These are phyloP conservation scores for Molossus molossus DNA, from an alignment of 2,797 vertebrate genomes.

Conservation along the genomic window DNA sequence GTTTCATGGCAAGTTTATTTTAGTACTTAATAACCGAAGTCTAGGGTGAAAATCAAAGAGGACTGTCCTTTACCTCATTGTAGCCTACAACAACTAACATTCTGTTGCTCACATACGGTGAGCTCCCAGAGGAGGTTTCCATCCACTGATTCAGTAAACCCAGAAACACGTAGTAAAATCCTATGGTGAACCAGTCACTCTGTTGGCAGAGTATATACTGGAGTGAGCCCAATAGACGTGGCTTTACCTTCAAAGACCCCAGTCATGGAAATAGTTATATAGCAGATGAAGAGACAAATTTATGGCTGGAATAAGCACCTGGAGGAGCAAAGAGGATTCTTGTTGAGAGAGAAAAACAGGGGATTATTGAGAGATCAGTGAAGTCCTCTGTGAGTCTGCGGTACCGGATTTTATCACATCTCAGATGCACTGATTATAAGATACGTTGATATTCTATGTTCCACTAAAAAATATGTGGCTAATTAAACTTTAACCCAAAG, in stretches of 20 bases:
- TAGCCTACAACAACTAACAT: neutral
- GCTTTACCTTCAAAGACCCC: neutral
- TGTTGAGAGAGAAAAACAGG: neutral
- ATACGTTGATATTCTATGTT: neutral
- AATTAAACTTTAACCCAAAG: slow-evolving; percentile 17
- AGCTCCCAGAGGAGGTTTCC: neutral
- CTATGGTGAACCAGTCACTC: accelerated
- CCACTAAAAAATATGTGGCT: neutral
- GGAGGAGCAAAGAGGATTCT: neutral
- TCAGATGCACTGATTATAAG: neutral
- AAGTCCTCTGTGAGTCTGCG: accelerated
- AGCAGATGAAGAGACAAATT: neutral
- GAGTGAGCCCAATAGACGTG: neutral
- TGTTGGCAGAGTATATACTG: accelerated
- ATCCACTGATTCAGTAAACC: neutral
- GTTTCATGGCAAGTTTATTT: neutral
- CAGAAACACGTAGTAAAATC: accelerated
- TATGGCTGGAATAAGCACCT: neutral
- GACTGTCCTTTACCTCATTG: neutral
- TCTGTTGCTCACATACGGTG: neutral
- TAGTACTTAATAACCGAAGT: neutral
- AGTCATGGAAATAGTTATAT: neutral
- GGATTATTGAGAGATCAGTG: neutral
- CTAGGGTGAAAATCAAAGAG: neutral
- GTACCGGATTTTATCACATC: accelerated